These are phyloP conservation scores for Vespertilio murinus DNA, from an alignment of 2,797 vertebrate species.

Conservation along the genomic window DNA sequence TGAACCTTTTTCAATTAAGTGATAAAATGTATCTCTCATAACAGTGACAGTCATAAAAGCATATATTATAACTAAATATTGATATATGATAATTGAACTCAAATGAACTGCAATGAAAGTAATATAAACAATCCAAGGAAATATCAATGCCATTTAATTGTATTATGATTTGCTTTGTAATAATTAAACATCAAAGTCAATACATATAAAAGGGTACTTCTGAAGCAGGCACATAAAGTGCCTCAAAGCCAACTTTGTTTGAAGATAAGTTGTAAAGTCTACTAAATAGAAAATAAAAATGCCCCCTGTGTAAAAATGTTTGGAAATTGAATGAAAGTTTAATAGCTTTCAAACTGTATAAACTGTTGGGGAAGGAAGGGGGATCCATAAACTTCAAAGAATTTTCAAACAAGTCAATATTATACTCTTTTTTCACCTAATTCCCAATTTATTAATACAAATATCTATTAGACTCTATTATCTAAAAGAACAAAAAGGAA, in stretches of 20 bases:
- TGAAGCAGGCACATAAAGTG: background rate
- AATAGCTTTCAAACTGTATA: conserved; percentile 3
- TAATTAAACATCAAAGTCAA: conserved; percentile 46
- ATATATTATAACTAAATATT: conserved; percentile 19
- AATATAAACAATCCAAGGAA: conserved; percentile 56
- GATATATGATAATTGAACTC: conserved; percentile 1
- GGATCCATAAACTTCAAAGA: conserved; percentile 37
- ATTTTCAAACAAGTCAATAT: conserved; percentile 37
- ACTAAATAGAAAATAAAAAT: conserved; percentile 20
- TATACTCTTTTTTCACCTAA: background rate
- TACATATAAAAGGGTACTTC: conserved; percentile 13
- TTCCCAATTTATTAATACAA: conserved; percentile 27
- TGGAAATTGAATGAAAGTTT: conserved; percentile 42
- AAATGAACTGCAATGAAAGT: conserved; percentile 1
- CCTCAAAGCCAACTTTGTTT: conserved; percentile 22
- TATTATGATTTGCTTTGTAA: conserved; percentile 44
- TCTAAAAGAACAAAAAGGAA: conserved; percentile 33
- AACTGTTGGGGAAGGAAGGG: background rate
- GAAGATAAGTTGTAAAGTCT: conserved; percentile 35
- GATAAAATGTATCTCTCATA: background rate
- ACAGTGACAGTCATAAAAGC: conserved; percentile 18
- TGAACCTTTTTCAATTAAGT: conserved; percentile 32
- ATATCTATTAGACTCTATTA: background rate
- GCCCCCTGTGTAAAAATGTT: background rate
- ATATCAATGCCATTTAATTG: conserved; percentile 27